A percentile compares a stretch with the other conserved stretches of the same genome.
These are phyloP conservation scores for Cylloceria caligata DNA, from an alignment of 2,888 invertebrate genomes.

Conservation along the genomic window DNA sequence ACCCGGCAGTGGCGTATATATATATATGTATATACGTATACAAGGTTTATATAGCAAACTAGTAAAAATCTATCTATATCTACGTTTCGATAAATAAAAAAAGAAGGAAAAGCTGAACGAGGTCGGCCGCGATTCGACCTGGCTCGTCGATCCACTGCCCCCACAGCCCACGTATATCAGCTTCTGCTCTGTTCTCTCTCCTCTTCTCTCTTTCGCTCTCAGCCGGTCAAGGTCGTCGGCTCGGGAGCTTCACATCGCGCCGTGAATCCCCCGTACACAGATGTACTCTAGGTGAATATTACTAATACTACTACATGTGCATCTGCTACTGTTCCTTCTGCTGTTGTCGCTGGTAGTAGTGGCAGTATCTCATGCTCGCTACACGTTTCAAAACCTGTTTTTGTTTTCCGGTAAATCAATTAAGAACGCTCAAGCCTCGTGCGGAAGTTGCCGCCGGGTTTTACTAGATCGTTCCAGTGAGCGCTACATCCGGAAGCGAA, in stretches of 20 bases:
- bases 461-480: conserved; percentile 45
- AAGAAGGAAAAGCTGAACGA: conserved; percentile 61
- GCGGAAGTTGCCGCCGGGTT: conserved; percentile 49
- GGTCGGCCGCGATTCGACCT: conserved; percentile 64
- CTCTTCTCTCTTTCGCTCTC: conserved; percentile 49
- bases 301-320: conserved; percentile 13
- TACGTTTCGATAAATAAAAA: conserved; percentile 59
- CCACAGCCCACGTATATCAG: conserved; percentile 57
- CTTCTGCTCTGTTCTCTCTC: conserved; percentile 29
- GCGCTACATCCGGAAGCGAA: background rate
- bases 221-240: conserved; percentile 71
- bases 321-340: background rate
- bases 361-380: no score
- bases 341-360: no score
- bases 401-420: conserved; percentile 59
- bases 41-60: conserved; percentile 7
- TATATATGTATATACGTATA: background rate
- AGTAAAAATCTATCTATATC: conserved; percentile 57
- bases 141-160: conserved; percentile 62
- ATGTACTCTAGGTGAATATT: conserved; percentile 39
- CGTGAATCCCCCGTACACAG: conserved; percentile 57
- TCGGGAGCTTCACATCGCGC: conserved; percentile 65
- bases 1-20: no score
- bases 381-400: conserved; percentile 55
- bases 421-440: conserved; percentile 41